Conservation (phyloP, 2,797 vertebrate genomes). For the Cacajao melanocephalus region DNA sequence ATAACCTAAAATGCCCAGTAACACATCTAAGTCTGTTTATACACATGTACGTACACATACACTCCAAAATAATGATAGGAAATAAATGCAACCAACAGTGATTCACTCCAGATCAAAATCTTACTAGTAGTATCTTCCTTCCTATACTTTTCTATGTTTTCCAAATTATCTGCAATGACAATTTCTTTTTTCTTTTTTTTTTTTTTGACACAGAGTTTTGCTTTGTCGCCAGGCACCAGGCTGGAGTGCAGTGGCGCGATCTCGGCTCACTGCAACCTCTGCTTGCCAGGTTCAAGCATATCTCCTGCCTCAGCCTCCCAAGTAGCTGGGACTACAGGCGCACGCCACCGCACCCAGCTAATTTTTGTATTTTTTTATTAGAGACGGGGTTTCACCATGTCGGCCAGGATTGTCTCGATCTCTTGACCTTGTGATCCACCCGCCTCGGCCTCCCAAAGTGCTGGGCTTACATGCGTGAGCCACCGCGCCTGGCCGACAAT, state of each 20-base stretch:
- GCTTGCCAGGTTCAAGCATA: no score
- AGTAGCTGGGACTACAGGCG: no score
- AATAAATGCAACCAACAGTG: background rate
- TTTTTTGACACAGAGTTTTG: no score
- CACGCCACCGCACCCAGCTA: no score
- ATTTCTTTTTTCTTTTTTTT: background rate
- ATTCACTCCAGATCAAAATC: background rate
- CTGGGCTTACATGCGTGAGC: no score
- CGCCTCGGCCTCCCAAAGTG: no score
- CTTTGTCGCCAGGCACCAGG: background rate
- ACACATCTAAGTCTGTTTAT: background rate
- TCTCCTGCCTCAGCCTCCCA: no score
- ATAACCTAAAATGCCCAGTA: background rate
- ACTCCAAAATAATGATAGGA: background rate
- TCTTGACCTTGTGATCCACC: no score
- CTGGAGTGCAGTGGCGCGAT: background rate
- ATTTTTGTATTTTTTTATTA: no score
- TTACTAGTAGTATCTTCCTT: background rate
- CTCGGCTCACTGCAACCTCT: no score
- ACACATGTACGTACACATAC: background rate
- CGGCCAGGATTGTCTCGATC: no score
- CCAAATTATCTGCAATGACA: background rate
- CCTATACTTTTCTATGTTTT: conserved; percentile 1
- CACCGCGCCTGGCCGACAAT: background rate
- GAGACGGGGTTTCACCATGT: no score